These are phyloP conservation scores for Hippocampus kuda DNA, from an alignment of 2,797 vertebrate genomes.

Conservation along the genomic window DNA sequence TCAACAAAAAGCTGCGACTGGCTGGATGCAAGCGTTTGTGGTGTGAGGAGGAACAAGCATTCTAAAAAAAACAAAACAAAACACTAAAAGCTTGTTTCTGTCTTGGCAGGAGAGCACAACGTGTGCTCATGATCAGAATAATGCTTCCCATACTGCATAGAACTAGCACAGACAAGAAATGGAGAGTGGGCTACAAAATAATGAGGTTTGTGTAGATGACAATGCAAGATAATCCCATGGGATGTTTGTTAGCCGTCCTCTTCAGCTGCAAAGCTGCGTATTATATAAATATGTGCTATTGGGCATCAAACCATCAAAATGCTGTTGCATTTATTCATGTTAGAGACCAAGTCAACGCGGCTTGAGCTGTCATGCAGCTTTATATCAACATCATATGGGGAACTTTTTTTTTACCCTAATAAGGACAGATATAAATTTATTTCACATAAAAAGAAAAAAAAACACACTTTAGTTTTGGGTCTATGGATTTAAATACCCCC, in stretches of 20 bases:
- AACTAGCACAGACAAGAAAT: slow-evolving; percentile 7
- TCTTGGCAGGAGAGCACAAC: slow-evolving; percentile 5
- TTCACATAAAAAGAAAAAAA: too few species aligned
- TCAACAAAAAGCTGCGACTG: neutral
- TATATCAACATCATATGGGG: too few species aligned
- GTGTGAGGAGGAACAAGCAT: neutral
- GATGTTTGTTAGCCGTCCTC: slow-evolving; percentile 14
- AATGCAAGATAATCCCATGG: slow-evolving; percentile 6
- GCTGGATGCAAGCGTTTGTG: slow-evolving; percentile 4
- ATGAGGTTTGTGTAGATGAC: slow-evolving; percentile 23
- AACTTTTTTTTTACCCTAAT: too few species aligned
- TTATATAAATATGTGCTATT: too few species aligned
- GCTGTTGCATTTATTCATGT: too few species aligned
- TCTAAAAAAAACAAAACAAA: slow-evolving; percentile 10
- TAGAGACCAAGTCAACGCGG: too few species aligned
- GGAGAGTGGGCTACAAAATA: slow-evolving; percentile 28
- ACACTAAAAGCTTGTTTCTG: neutral
- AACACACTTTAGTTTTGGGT: too few species aligned
- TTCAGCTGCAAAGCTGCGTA: slow-evolving; percentile 3
- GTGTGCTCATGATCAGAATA: slow-evolving; percentile 17
- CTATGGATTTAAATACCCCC: too few species aligned
- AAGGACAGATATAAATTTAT: too few species aligned
- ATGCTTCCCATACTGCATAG: neutral
- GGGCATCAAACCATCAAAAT: too few species aligned
- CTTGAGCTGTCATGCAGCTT: too few species aligned